Evolutionary conservation across 2,888 invertebrate species (phyloP).

Genomic region (Ctenicera cuprea): DNA sequence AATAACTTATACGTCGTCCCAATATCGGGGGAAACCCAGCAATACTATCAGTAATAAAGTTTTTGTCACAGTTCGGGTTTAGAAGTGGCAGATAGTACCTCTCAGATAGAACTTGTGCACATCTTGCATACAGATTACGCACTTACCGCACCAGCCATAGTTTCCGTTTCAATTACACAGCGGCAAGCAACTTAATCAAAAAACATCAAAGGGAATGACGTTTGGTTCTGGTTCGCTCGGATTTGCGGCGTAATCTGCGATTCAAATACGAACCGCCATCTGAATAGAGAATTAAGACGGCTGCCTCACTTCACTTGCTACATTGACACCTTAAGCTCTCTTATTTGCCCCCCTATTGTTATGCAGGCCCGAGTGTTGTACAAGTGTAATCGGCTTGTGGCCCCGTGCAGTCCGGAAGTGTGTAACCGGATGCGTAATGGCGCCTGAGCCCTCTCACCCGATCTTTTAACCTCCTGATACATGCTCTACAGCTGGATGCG

Average conservation of each 20-base stretch:
- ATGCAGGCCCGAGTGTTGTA: constrained; percentile 59
- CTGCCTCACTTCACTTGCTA: constrained; percentile 55
- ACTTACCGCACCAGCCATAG: constrained; percentile 67
- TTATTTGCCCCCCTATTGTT: constrained; percentile 67
- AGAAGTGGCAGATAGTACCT: constrained; percentile 53
- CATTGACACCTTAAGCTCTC: constrained; percentile 64
- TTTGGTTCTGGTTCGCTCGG: constrained; percentile 62
- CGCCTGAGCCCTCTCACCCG: constrained; percentile 38
- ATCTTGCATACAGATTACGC: constrained; percentile 71
- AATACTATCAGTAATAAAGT: constrained; percentile 46
- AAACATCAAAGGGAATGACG: constrained; percentile 69
- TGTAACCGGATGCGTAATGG: constrained; percentile 34
- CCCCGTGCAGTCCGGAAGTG: constrained; percentile 41
- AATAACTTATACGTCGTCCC: constrained; percentile 37
- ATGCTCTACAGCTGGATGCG: constrained; percentile 24
- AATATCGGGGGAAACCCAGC: constrained; percentile 34
- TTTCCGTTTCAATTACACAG: constrained; percentile 70
- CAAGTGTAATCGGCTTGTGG: constrained; percentile 66
- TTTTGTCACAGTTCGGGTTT: constrained; percentile 44
- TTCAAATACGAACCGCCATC: constrained; percentile 62
- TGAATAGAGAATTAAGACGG: constrained; percentile 63
- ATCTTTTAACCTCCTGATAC: constrained; percentile 35
- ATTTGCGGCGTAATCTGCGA: constrained; percentile 65
- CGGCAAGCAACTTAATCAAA: constrained; percentile 68
- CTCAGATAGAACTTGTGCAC: constrained; percentile 56